Evolutionary conservation across 2,888 invertebrate species (phyloP), one percentile per base, ranked within the genome.

Genomic region (Melinaea marsaeus): DNA sequence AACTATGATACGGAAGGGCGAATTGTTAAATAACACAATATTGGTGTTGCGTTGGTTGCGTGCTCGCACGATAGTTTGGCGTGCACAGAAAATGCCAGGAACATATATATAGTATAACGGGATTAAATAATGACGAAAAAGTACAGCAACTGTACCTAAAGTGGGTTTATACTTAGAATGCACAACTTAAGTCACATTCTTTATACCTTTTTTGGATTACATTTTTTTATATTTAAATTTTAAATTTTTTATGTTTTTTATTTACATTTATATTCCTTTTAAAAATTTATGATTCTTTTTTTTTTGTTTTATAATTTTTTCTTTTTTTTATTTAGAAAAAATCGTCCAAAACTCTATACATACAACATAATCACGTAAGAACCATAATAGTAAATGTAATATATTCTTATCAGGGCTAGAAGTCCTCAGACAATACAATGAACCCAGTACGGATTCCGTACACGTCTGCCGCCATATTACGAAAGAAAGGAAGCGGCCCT

Each of bases 401-500:
- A 61, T 55, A 74, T 73, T 73, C 73, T 66, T 61, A 62, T 63
- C 72, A 73, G 68, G 71, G 63, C 60, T 60, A 60, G 58, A 57
- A 66, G 58, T 65, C 60, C 64, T 62, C 64, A 70, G 67, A 63
- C 69, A 68, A 70, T 69, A 60, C 67, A 70, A 64, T 71, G 70
- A 66, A 67, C 66, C 66, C 69, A 58, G 54, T 60, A 66, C 62
- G 33, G 56, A 73, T 71, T 74, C 83, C 66, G 58, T 71, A 76
- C 86, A 86, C 85, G 86, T 83, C 33, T 69, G 33, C 70, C 65
- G 64, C 73, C 68, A 70, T 72, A 71, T 63, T 69, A 70, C 64
- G 64, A 64, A 70, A 74, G 69, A 68, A 66, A 80, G 84, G 85
- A 85, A 82, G 79, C 74, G 63, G 71, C 71, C 61, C 75, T 85